Evolutionary conservation across 2,888 invertebrate species (phyloP), one percentile per base, ranked within the genome.

Genomic region (Emmelina monodactyla): DNA sequence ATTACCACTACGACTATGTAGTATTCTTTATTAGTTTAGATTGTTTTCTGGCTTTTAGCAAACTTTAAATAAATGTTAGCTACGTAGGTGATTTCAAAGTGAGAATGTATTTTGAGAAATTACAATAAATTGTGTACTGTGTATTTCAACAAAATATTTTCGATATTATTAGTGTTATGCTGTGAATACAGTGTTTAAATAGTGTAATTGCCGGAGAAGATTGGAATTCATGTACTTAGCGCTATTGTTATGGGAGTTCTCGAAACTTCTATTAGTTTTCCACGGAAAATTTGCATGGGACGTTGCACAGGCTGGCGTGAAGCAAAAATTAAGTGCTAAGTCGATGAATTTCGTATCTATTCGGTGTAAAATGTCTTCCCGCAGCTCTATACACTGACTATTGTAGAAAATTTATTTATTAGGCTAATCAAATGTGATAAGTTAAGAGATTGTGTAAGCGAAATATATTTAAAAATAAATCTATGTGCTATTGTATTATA

Each of bases 301-400:
- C n/a, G n/a, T n/a, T n/a, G n/a, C n/a, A n/a, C n/a, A n/a, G n/a
- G n/a, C n/a, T n/a, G n/a, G n/a, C n/a, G n/a, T n/a, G n/a, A n/a
- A n/a, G n/a, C n/a, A n/a, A n/a, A n/a, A n/a, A n/a, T n/a, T n/a
- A n/a, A n/a, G 5, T 19, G 19, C 19, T 6, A 19, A 6, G 5
- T 19, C 9, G 19, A 5, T 19, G 9, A 19, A 9, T 19, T 11
- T 25, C n/a, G 39, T 41, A 37, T 42, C 49, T 50, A 46, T 38
- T 43, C 62, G 72, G 73, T 51, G 78, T 76, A 62, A 53, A 63
- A 78, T 56, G 79, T 79, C 78, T 79, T 79, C 79, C 79, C 73
- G 72, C 79, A 79, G 79, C 79, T 79, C 79, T 79, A 59, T 79
- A 79, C 79, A 79, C 79, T 79, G 79, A 76, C 72, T 78, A 70